Evolutionary conservation across 2,797 vertebrate genomes (phyloP), one percentile per base, ranked within the genome.

Genomic region (Leptodactylus fallax): DNA sequence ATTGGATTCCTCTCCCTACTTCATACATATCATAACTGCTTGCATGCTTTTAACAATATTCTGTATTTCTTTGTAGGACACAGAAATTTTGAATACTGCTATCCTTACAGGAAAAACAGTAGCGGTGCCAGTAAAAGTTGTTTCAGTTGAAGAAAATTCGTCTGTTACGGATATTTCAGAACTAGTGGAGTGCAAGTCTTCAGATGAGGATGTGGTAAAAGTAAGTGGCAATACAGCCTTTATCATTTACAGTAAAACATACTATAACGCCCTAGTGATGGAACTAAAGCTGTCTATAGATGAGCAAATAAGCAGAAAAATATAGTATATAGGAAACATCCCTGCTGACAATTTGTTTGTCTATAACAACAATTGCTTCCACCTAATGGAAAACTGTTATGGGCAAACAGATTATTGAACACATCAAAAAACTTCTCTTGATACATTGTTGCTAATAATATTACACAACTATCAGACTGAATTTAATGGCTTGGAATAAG

Each of bases 11-110:
- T n/a, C n/a, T 36, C 36, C 4, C 4, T 36, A 36, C 36, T 36
- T 36, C 36, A 36, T 36, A 36, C 36, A 36, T 36, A 4, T 4
- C 4, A 36, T 36, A 36, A 36, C 36, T 36, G 4, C 36, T 36
- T 36, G 4, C 36, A 36, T 36, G 36, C 1, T 36, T 36, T 36
- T 36, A 36, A 36, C 36, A 36, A 36, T 36, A 36, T 36, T 36
- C 36, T 36, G 36, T 85, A 85, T 91, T 84, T 85, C 45, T 77
- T 0, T 55, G 8, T 94, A 99, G 98, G 97, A 99, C 92, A 96
- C 94, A 0, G 98, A 99, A 92, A 96, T 99, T 76, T 92, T 99
- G 90, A 99, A 99, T 94, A 99, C 98, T 0, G 98, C 98, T 0
- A 94, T 99, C 76, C 95, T 99, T 81, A 99, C 97, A 0, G 98